Evolutionary conservation across 2,113 vertebrate species (phyloP).

Genomic region (Anthoscopus minutus): DNA sequence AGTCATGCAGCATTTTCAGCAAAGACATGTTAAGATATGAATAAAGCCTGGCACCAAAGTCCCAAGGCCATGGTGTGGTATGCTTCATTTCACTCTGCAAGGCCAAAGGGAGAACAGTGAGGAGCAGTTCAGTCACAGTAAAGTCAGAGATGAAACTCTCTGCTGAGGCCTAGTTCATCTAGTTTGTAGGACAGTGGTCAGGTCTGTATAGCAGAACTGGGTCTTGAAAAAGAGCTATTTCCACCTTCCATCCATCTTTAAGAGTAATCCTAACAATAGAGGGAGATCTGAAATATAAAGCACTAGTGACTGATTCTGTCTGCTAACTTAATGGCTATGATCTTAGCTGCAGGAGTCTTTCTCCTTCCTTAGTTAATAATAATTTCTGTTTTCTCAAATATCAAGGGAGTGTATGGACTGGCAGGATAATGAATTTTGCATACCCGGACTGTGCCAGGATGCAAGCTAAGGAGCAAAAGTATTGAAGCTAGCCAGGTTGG

Average conservation of each 20-base stretch:
- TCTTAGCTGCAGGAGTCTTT: neutral
- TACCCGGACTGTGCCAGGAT: neutral
- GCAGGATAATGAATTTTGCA: neutral
- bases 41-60: neutral
- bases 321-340: neutral
- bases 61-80: fast-evolving
- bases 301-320: neutral
- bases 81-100: neutral
- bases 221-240: neutral
- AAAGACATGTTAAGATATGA: neutral
- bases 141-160: neutral
- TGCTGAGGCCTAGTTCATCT: neutral
- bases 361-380: neutral
- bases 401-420: neutral
- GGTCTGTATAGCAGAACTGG: neutral
- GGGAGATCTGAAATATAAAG: neutral
- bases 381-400: neutral
- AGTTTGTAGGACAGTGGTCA: neutral
- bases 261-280: neutral
- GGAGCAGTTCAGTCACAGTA: neutral
- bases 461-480: neutral
- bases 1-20: neutral
- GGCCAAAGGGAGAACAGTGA: neutral
- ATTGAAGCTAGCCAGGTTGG: neutral
- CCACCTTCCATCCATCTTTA: neutral